Conservation (phyloP, 2,113 vertebrate species). For the Pachyramphus minor region DNA sequence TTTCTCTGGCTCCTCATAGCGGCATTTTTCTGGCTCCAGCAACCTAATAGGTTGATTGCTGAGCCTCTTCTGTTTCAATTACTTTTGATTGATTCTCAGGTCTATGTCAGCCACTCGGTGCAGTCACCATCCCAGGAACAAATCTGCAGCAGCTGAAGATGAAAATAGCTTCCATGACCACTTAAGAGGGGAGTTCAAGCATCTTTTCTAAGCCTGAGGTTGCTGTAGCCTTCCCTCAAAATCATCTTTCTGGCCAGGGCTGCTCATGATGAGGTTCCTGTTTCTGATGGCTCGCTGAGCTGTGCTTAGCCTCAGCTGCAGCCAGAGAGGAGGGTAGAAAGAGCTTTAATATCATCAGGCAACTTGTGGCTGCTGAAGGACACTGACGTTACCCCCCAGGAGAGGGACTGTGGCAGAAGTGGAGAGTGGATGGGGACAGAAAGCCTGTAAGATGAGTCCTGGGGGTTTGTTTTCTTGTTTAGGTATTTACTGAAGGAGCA, state of each 20-base stretch:
- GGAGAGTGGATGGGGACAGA: neutral
- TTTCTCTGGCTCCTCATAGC: slow-evolving; percentile 20
- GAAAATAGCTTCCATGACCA: slow-evolving; percentile 52
- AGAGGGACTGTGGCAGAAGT: neutral
- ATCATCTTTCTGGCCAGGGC: neutral
- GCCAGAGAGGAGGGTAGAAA: neutral
- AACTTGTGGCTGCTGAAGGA: neutral
- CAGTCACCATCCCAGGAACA: slow-evolving; percentile 50
- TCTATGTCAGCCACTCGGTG: slow-evolving; percentile 41
- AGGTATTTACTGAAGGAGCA: neutral
- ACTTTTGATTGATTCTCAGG: slow-evolving; percentile 68
- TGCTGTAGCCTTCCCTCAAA: neutral
- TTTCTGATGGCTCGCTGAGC: neutral
- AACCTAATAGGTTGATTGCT: slow-evolving; percentile 69
- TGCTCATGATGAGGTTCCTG: neutral
- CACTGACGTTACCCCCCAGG: neutral
- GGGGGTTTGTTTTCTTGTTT: neutral
- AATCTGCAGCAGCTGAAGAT: slow-evolving; percentile 49
- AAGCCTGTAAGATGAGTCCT: neutral
- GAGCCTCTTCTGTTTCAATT: slow-evolving; percentile 68
- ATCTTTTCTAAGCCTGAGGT: slow-evolving; percentile 1
- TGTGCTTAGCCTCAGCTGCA: neutral
- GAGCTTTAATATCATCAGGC: neutral
- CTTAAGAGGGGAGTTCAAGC: slow-evolving; percentile 29
- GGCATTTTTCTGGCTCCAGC: slow-evolving; percentile 56